A percentile compares a stretch with the other conserved stretches of the same genome.
Conservation (phyloP, 1,140 invertebrate genomes). For the Bilobella aurantiaca region DNA sequence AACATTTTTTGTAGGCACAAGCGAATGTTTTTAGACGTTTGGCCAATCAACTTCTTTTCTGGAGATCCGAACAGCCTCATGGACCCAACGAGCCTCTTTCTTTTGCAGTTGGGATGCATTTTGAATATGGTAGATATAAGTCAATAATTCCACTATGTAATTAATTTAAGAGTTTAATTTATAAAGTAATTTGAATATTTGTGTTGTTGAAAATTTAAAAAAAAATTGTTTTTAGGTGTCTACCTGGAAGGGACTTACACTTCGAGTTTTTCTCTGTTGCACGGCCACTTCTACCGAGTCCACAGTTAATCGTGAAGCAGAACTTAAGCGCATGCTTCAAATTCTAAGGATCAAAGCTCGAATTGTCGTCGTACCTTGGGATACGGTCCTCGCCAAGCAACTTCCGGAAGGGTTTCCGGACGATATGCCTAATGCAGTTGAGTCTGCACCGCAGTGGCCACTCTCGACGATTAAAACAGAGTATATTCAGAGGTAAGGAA, state of each 20-base stretch:
- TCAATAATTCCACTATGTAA: neutral
- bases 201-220: neutral
- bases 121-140: slow-evolving; percentile 67
- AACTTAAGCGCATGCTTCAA: slow-evolving; percentile 46
- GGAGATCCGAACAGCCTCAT: slow-evolving; percentile 59
- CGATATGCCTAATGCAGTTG: slow-evolving; percentile 18
- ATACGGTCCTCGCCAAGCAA: slow-evolving; percentile 38
- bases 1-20: slow-evolving; percentile 21
- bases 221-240: slow-evolving; percentile 14
- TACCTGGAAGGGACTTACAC: slow-evolving; percentile 28
- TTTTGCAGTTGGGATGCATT: slow-evolving; percentile 93
- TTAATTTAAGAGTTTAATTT: too few relatives aligned
- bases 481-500: slow-evolving; percentile 32
- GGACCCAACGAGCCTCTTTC: slow-evolving; percentile 80
- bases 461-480: slow-evolving; percentile 24
- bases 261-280: slow-evolving; percentile 31
- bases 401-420: slow-evolving; percentile 23
- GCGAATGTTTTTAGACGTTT: slow-evolving; percentile 81
- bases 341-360: slow-evolving; percentile 50
- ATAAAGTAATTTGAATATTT: slow-evolving; percentile 2
- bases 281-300: slow-evolving; percentile 38
- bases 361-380: slow-evolving; percentile 48
- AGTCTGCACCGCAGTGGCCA: slow-evolving; percentile 30
- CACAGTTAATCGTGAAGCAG: slow-evolving; percentile 21
- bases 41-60: slow-evolving; percentile 83